These are phyloP conservation scores for Delphinus delphis DNA, from an alignment of 2,113 vertebrate genomes.

Conservation along the genomic window DNA sequence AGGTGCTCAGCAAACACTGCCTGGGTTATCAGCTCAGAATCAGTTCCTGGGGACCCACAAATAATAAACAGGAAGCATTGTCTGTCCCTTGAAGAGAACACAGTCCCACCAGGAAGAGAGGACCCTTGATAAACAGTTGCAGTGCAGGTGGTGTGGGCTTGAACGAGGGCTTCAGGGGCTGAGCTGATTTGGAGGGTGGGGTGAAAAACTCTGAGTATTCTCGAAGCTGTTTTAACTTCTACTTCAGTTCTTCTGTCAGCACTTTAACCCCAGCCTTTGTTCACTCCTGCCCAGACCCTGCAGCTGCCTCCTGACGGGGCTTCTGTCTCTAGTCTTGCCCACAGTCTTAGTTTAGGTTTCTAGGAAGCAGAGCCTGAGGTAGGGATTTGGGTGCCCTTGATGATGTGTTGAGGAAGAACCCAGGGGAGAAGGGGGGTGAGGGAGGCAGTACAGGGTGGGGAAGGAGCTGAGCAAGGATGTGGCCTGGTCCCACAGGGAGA, in stretches of 20 bases:
- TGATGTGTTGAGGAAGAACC: neutral
- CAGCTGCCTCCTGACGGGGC: neutral
- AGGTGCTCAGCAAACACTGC: neutral
- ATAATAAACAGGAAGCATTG: neutral
- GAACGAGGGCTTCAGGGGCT: neutral
- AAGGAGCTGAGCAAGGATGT: neutral
- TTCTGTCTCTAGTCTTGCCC: neutral
- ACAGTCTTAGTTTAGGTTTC: neutral
- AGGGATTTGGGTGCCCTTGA: neutral
- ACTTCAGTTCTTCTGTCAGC: fast-evolving
- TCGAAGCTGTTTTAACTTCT: neutral
- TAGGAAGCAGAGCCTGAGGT: neutral
- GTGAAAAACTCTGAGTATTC: neutral
- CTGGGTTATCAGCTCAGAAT: neutral
- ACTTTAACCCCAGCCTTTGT: neutral
- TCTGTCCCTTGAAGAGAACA: neutral
- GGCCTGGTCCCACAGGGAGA: fast-evolving
- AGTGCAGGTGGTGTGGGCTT: neutral
- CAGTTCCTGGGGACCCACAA: neutral
- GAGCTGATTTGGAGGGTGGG: neutral
- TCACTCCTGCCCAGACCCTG: neutral
- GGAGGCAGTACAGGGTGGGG: neutral
- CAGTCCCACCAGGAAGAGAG: neutral
- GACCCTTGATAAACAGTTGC: neutral
- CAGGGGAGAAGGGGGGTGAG: neutral